Base-by-base conservation (phyloP, 1,140 invertebrate genomes). In the Phymastichus coffea region DNA sequence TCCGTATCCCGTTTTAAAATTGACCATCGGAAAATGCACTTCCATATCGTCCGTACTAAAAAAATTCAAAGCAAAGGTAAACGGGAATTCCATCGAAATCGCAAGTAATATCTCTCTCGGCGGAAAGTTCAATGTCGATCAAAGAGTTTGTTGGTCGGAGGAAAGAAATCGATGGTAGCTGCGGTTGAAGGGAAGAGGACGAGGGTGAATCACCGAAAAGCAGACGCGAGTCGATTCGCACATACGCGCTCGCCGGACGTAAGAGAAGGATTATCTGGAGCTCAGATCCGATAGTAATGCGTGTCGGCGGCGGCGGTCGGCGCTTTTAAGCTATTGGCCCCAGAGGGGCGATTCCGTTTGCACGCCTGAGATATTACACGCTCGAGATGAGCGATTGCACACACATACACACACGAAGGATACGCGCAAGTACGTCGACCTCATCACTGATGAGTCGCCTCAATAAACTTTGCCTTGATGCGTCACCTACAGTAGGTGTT, bases 271-370 rank as follows among this genome's bases (percentile, higher is more conserved):
- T 48, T 49, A 49, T 49, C 23, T 57, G 22, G 19, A 30, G 55
- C 55, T 57, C 41, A 41, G 33, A 57, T 57, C 46, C 49, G 46
- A 57, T 49, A 49, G 46, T 26, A 46, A 40, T 57, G 35, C 55
- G 38, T 33, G 30, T 26, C 6, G 30, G 14, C 30, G 30, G 14
- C 6, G 20, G 19, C 7, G 6, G 2, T 25, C 20, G 14, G 43
- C 30, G 55, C 55, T 49, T 58, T 52, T 51, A 58, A 44, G 38
- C 17, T 52, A 58, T 58, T 58, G 47, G 54, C 44, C 44, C 43
- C 33, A 9, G 19, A 57, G 41, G 33, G 44, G 30, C 19, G n/a
- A 53, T 53, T 53, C 37, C 17, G 14, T 46, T 12, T 8, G 4
- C 33, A 26, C 17, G 38, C 26, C 37, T 51, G 19, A 57, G 26